Evolutionary conservation across 1,140 invertebrate genomes (phyloP), one percentile per base, ranked within the genome.

Genomic region (Scylla paramamosain): DNA sequence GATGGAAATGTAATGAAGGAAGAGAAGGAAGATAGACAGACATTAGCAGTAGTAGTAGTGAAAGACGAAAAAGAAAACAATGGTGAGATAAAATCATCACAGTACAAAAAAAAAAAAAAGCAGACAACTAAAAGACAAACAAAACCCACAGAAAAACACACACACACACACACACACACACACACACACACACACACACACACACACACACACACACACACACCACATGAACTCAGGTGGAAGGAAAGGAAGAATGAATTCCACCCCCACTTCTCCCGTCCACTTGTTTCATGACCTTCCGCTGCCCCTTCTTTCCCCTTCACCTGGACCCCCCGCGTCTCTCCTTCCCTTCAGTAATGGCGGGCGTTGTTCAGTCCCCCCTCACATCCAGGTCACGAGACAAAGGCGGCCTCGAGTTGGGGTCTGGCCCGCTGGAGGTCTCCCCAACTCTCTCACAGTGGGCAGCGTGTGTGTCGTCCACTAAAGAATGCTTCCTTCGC

Each of bases 371-470:
- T 77, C 67, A 77, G n/a, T 77, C n/a, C 20, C 67, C 67, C 20
- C 25, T 77, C 67, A 77, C 67, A n/a, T 77, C 67, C 67, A 77
- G 67, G 67, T 77, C 67, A 77, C 67, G 67, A 77, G 67, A 77
- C 67, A 77, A 77, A 77, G 67, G 67, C 67, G 12, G 67, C 67
- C 20, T n/a, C 67, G 67, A 77, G 12, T 59, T 77, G 67, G 6
- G 67, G 67, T n/a, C 20, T 77, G 67, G 16, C 52, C 10, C 0
- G 52, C 10, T 20, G 52, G 52, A 59, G 52, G 16, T 59, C 52
- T 39, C 39, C 6, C 39, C 10, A 8, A 20, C 52, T 59, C 52
- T n/a, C 67, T 77, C 67, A 77, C 67, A 25, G 67, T n/a, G 67
- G 67, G 67, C 67, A 77, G 67, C 67, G 67, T 77, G 25, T 77